Conservation (phyloP, 2,113 vertebrate genomes). For the Vireo altiloquus region DNA sequence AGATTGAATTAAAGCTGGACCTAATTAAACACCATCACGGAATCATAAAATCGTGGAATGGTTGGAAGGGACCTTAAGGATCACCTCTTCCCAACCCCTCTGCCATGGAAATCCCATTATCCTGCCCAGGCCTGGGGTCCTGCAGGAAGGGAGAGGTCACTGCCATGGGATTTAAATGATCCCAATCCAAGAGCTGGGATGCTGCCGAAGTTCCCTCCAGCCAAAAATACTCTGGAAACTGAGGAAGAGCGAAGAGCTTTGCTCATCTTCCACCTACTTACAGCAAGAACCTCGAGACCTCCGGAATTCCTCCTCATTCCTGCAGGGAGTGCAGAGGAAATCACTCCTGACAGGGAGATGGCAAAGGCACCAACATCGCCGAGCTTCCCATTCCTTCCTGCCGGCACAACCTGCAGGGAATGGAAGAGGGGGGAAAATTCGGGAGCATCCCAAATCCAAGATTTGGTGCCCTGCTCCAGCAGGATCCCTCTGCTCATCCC, state of each 20-base stretch:
- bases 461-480: neutral
- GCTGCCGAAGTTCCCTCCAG: neutral
- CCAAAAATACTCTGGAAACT: neutral
- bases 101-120: neutral
- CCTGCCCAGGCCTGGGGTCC: neutral
- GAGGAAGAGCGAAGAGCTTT: neutral
- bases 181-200: neutral
- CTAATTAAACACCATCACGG: neutral
- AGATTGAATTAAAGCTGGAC: too few relatives aligned
- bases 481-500: neutral
- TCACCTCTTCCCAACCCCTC: neutral
- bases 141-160: neutral
- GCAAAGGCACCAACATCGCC: neutral
- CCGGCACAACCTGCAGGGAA: too few relatives aligned
- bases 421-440: accelerated
- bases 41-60: accelerated
- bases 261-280: neutral
- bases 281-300: neutral
- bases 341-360: neutral
- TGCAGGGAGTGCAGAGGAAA: neutral
- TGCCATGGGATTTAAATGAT: accelerated
- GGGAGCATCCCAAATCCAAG: accelerated
- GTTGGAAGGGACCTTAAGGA: neutral
- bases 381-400: neutral
- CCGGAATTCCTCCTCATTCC: neutral